Evolutionary conservation across 1,140 invertebrate genomes (phyloP), one percentile per base, ranked within the genome.

Genomic region (Zaprionus davidi): DNA sequence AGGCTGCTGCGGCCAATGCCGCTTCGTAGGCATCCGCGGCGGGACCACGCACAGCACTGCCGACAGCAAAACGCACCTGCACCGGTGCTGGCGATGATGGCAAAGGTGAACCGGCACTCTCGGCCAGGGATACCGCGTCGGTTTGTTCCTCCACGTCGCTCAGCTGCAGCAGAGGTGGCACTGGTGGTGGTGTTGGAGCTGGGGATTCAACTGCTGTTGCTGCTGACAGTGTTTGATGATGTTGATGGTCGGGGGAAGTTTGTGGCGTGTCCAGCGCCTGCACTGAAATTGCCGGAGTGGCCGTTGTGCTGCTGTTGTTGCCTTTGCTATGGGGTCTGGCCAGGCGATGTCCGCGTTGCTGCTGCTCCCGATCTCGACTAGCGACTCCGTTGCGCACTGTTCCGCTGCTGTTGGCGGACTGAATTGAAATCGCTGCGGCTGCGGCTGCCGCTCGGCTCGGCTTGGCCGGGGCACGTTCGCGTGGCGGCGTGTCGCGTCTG

Each of bases 391-490:
- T 70, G 72, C 38, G 49, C 34, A 56, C 62, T 31, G 60, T 20
- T 51, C 68, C 36, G 63, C 73, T 68, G 81, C 75, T 66, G 53
- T 38, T 78, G 65, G 76, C 64, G 51, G 67, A 85, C 63, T 60
- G 59, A n/a, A n/a, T n/a, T 41, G 38, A 15, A 7, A n/a, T 41
- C 38, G 38, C 15, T 41, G 38, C 13, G 3, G 13, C 36, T 15
- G 36, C 36, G 13, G 38, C 41, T 20, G 81, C 67, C 65, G 78
- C 79, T 22, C 91, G 88, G 58, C 85, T 90, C 36, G 91, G 91
- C 70, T 92, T 92, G 6, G 90, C 79, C n/a, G 91, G 91, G 13
- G 91, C 91, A 49, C 87, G 83, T 31, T 92, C 91, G 63, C 75
- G 60, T 11, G 91, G 91, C 64, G 91, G 91, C 57, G 90, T 92